Percentiles rank a stretch among this genome's conserved stretches.
Evolutionary conservation across 2,888 invertebrate genomes (phyloP).

Genomic region (Tipula unca): DNA sequence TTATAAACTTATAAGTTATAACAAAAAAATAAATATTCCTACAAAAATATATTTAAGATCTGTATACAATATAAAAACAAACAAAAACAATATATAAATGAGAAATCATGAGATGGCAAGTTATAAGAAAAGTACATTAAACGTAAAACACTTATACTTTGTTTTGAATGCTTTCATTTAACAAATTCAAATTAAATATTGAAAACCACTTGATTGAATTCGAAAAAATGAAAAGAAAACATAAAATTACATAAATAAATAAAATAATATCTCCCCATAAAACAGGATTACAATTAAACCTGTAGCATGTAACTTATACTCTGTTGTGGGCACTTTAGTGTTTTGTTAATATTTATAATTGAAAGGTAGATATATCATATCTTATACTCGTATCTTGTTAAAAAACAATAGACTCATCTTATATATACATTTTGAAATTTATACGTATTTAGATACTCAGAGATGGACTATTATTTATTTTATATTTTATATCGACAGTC

Average conservation of each 20-base stretch:
- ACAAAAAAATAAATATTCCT: not conserved
- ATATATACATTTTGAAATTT: not conserved
- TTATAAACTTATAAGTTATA: not conserved
- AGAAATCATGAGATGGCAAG: not conserved
- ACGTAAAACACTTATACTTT: not conserved
- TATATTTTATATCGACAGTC: no score
- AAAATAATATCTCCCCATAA: not conserved
- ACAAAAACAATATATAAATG: not conserved
- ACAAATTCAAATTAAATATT: not conserved
- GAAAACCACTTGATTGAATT: not conserved
- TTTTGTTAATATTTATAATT: slow-evolving; percentile 8
- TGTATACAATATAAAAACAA: not conserved
- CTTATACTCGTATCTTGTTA: not conserved
- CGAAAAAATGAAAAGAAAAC: not conserved
- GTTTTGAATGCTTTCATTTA: not conserved
- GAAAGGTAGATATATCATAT: not conserved
- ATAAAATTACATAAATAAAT: not conserved
- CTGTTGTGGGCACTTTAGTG: not conserved
- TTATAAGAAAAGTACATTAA: not conserved
- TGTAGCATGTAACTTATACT: not conserved
- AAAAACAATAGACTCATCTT: not conserved
- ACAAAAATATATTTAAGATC: not conserved
- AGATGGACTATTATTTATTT: not conserved
- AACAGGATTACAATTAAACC: not conserved
- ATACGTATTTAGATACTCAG: not conserved